These are phyloP conservation scores for Psococerastis gibbosa DNA, from an alignment of 2,888 invertebrate genomes.

Conservation along the genomic window DNA sequence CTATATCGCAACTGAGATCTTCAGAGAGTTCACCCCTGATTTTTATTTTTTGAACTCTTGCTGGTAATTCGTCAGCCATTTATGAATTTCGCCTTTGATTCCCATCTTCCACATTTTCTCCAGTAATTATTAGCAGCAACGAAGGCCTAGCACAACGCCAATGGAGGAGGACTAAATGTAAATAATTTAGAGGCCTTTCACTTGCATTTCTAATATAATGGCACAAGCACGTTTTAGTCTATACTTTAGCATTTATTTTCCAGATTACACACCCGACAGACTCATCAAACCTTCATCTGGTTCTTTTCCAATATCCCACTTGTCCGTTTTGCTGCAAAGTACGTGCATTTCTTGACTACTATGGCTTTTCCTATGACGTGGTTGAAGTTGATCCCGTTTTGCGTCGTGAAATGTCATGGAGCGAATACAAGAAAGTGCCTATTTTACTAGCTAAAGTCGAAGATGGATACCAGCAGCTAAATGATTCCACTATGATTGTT, in stretches of 20 bases:
- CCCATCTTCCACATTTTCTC: too few relatives aligned
- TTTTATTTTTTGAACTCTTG: too few relatives aligned
- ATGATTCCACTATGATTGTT: conserved; percentile 88
- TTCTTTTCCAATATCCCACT: conserved; percentile 89
- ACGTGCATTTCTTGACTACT: conserved; percentile 74
- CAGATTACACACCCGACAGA: conserved; percentile 47
- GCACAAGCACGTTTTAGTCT: too few relatives aligned
- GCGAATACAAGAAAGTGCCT: conserved; percentile 87
- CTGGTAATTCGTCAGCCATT: too few relatives aligned
- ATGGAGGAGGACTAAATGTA: too few relatives aligned
- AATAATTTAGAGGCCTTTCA: too few relatives aligned
- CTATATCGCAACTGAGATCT: too few relatives aligned
- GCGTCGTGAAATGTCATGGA: conserved; percentile 81
- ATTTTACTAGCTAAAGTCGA: conserved; percentile 55
- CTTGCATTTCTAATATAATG: background rate
- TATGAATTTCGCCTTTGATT: too few relatives aligned
- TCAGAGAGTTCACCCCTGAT: too few relatives aligned
- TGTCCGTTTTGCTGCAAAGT: conserved; percentile 97
- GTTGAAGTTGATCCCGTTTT: conserved; percentile 95
- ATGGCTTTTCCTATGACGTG: conserved; percentile 84
- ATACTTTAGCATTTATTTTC: conserved; percentile 23
- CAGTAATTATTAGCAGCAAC: too few relatives aligned
- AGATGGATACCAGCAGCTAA: conserved; percentile 44
- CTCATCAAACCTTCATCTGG: conserved; percentile 49
- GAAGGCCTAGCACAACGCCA: too few relatives aligned